phyloP scores from a whole-genome alignment of 2,797 vertebrate genomes.

The Amblyopsis hoosieri region DNA sequence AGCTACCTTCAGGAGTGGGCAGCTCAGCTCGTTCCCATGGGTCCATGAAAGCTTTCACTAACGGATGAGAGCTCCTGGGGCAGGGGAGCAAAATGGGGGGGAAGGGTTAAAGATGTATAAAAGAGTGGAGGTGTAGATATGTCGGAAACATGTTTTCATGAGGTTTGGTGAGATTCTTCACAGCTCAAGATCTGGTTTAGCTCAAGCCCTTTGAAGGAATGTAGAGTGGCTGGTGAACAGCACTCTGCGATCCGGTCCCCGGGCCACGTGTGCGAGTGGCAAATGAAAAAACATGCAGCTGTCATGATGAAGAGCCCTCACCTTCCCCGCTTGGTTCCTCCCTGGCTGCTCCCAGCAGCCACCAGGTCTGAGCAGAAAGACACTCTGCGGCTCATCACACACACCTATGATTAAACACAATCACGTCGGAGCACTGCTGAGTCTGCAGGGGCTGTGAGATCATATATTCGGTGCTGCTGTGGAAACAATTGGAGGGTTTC shows the following conservation, averaged over 20 bases:
- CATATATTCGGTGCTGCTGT: not conserved
- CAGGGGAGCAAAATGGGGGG: conserved; percentile 26
- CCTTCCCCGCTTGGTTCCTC: conserved; percentile 29
- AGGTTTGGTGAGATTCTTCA: conserved; percentile 26
- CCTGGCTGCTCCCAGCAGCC: conserved; percentile 31
- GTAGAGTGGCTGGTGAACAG: conserved; percentile 54
- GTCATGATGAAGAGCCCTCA: conserved; percentile 35
- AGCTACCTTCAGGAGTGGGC: conserved; percentile 59
- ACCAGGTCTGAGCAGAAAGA: conserved; percentile 65
- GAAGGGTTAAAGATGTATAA: conserved; percentile 16
- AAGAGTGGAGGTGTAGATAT: conserved; percentile 34
- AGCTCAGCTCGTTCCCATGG: conserved; percentile 62
- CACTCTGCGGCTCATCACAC: conserved; percentile 62
- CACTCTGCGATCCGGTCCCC: conserved; percentile 28
- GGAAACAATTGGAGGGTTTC: conserved; percentile 30
- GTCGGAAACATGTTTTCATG: conserved; percentile 42
- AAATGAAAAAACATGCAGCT: conserved; percentile 33
- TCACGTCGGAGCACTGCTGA: conserved; percentile 39
- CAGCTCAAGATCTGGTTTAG: conserved; percentile 42
- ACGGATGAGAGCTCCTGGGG: conserved; percentile 34
- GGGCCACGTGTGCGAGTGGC: conserved; percentile 31
- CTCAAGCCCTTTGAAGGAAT: conserved; percentile 38
- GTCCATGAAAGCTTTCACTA: conserved; percentile 38
- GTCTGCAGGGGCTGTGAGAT: conserved; percentile 51
- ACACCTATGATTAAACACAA: conserved; percentile 58